These are phyloP conservation scores for Leptinotarsa peninsularis DNA, from an alignment of 2,888 invertebrate species.

Conservation along the genomic window DNA sequence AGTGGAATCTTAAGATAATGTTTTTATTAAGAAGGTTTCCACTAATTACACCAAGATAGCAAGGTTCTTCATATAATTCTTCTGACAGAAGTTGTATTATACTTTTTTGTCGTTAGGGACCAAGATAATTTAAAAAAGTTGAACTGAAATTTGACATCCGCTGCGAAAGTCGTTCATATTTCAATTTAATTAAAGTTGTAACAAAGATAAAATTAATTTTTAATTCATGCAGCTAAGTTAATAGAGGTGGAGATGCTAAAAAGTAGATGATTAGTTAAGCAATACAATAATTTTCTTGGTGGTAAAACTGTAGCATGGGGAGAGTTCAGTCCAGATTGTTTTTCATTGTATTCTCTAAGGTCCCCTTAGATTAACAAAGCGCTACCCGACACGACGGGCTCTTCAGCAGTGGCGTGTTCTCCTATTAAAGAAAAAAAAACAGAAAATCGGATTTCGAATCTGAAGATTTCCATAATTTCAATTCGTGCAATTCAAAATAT, in stretches of 20 bases:
- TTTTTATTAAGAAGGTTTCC: conserved; percentile 31
- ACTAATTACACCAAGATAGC: conserved; percentile 42
- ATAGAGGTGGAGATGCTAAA: conserved; percentile 58
- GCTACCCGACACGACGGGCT: conserved; percentile 58
- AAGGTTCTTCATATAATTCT: conserved; percentile 39
- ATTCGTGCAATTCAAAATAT: too few relatives aligned
- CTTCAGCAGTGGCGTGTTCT: conserved; percentile 46
- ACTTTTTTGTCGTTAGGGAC: conserved; percentile 47
- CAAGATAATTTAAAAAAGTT: conserved; percentile 51
- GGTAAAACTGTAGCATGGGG: conserved; percentile 58
- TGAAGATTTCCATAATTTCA: background rate
- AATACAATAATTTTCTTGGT: conserved; percentile 60
- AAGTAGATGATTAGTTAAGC: conserved; percentile 56
- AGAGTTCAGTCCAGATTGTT: conserved; percentile 65
- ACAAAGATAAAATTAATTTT: conserved; percentile 67
- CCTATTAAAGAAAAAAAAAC: background rate
- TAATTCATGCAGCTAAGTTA: conserved; percentile 63
- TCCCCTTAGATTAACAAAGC: conserved; percentile 65
- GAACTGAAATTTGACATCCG: conserved; percentile 59
- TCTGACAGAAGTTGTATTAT: conserved; percentile 43
- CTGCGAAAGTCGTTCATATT: conserved; percentile 60
- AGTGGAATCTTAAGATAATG: conserved; percentile 2
- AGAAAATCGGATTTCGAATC: background rate
- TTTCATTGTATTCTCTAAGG: conserved; percentile 64
- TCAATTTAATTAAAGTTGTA: conserved; percentile 67